phyloP scores from a whole-genome alignment of 2,797 vertebrate genomes.

The Poeciliopsis infans region DNA sequence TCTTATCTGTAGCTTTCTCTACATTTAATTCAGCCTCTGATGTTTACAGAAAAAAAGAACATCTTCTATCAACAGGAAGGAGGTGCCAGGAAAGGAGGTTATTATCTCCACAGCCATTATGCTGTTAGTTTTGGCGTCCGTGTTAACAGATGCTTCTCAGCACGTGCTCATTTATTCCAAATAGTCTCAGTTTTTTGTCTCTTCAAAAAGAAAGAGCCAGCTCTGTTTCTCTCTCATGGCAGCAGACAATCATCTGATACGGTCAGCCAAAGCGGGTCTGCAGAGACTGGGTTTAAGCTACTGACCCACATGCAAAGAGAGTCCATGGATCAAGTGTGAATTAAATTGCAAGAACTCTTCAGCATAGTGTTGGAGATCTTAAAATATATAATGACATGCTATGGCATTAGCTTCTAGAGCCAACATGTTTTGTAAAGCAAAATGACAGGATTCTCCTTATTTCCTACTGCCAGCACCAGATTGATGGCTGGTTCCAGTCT shows the following conservation, averaged over 20 bases:
- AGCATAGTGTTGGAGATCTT: constrained; percentile 37
- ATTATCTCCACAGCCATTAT: constrained; percentile 59
- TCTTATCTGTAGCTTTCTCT: constrained; percentile 11
- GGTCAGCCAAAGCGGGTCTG: constrained; percentile 46
- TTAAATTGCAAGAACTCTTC: constrained; percentile 18
- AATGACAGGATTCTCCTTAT: constrained; percentile 57
- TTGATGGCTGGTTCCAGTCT: constrained; percentile 56
- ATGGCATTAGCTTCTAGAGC: neutral
- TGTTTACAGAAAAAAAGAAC: constrained; percentile 25
- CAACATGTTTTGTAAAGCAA: constrained; percentile 10
- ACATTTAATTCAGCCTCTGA: constrained; percentile 21
- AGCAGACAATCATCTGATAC: constrained; percentile 61
- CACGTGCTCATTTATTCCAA: constrained; percentile 52
- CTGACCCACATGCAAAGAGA: constrained; percentile 63
- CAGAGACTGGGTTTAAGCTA: constrained; percentile 43
- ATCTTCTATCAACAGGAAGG: constrained; percentile 58
- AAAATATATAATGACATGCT: constrained; percentile 24
- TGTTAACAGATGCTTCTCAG: constrained; percentile 38
- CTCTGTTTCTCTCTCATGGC: constrained; percentile 48
- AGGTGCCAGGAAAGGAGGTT: constrained; percentile 54
- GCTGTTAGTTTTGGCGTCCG: constrained; percentile 36
- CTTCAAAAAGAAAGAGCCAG: constrained; percentile 26
- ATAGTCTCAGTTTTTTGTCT: constrained; percentile 18
- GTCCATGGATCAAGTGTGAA: constrained; percentile 10
- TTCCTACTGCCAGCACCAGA: constrained; percentile 44